These are phyloP conservation scores for Acheta domesticus DNA, from an alignment of 2,888 invertebrate genomes.

Conservation along the genomic window DNA sequence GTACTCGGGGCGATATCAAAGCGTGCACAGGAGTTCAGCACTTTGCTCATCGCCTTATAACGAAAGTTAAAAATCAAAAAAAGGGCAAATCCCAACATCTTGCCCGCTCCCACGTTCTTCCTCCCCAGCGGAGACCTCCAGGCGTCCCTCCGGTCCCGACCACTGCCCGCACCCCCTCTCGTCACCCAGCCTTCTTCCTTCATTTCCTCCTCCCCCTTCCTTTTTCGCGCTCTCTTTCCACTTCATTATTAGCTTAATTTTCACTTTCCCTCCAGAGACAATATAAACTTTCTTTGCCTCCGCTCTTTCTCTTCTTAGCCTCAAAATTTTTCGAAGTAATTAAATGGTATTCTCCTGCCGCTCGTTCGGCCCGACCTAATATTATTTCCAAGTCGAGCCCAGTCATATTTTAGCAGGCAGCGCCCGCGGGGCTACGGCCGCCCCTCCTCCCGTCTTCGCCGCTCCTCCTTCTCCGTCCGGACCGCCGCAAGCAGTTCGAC, in stretches of 20 bases:
- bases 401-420: background rate
- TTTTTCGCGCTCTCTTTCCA: background rate
- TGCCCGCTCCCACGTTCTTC: too few species aligned
- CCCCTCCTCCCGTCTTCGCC: too few species aligned
- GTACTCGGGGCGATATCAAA: too few species aligned
- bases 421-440: too few species aligned
- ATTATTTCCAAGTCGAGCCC: conserved; percentile 18
- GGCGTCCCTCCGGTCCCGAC: too few species aligned
- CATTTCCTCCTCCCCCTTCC: background rate
- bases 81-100: too few species aligned
- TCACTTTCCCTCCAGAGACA: conserved; percentile 7
- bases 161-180: background rate
- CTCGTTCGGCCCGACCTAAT: background rate
- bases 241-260: conserved; percentile 18
- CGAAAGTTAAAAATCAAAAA: too few species aligned
- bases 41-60: too few species aligned
- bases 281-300: background rate
- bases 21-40: too few species aligned
- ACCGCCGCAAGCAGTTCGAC: too few species aligned
- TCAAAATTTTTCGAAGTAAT: conserved; percentile 18
- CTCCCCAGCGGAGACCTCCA: too few species aligned
- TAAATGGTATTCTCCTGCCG: background rate
- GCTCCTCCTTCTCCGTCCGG: too few species aligned
- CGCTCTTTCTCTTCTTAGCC: background rate
- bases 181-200: background rate